phyloP scores from a whole-genome alignment of 1,140 invertebrate genomes.

The Arctopsyche grandis region DNA sequence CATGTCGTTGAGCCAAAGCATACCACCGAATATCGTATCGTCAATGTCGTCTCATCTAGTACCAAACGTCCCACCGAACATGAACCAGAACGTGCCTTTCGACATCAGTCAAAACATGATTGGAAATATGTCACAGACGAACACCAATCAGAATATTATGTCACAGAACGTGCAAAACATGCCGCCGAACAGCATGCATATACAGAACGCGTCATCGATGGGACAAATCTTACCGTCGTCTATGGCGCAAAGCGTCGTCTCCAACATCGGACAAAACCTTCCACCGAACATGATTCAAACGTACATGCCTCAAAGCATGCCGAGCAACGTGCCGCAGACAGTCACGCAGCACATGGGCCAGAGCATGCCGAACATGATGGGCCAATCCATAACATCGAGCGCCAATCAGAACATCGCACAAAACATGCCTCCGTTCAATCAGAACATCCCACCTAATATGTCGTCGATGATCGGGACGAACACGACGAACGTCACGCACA shows the following conservation, averaged over 20 bases:
- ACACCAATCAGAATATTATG: constrained; percentile 19
- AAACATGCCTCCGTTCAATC: constrained; percentile 33
- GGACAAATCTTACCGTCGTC: constrained; percentile 36
- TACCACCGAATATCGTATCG: constrained; percentile 29
- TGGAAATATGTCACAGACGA: constrained; percentile 37
- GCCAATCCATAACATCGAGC: constrained; percentile 20
- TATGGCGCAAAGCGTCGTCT: constrained; percentile 40
- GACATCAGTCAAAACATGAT: constrained; percentile 47
- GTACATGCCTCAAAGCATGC: constrained; percentile 39
- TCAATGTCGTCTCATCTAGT: constrained; percentile 36
- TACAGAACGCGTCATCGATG: constrained; percentile 43
- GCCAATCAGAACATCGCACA: constrained; percentile 27
- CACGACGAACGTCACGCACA: constrained; percentile 35
- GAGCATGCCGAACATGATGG: constrained; percentile 12
- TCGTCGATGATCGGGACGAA: constrained; percentile 35
- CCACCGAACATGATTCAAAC: constrained; percentile 30
- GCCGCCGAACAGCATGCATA: constrained; percentile 17
- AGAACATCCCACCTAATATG: constrained; percentile 47
- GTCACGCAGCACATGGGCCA: constrained; percentile 32
- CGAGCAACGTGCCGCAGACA: constrained; percentile 21
- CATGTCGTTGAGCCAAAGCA: constrained; percentile 14
- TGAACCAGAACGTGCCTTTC: constrained; percentile 45
- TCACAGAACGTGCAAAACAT: background rate
- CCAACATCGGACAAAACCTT: constrained; percentile 45
- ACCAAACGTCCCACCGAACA: constrained; percentile 42